These are phyloP conservation scores for Falco rusticolus DNA, from an alignment of 2,797 vertebrate genomes.

Conservation along the genomic window DNA sequence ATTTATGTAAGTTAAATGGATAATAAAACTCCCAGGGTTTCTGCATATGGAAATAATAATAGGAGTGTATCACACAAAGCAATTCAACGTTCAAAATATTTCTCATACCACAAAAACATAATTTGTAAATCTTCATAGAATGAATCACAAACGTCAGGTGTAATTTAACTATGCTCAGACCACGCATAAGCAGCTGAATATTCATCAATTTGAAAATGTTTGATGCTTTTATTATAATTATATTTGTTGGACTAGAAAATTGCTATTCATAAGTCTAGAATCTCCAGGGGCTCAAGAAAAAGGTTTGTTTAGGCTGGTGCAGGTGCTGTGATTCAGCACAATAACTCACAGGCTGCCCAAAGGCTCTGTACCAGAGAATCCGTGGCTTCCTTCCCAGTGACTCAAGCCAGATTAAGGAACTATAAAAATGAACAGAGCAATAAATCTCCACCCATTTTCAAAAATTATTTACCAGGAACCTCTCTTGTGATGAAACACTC, in stretches of 20 bases:
- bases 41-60: constrained; percentile 52
- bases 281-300: constrained; percentile 8
- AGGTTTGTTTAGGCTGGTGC: constrained; percentile 38
- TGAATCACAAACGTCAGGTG: constrained; percentile 9
- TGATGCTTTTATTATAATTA: not conserved
- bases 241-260: not conserved
- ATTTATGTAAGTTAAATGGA: constrained; percentile 29
- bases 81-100: constrained; percentile 7
- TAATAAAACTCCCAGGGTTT: constrained; percentile 18
- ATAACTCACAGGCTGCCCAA: not conserved
- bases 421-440: constrained; percentile 34
- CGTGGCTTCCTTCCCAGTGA: constrained; percentile 10
- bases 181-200: not conserved
- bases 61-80: not conserved
- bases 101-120: not conserved
- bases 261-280: not conserved
- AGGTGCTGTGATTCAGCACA: constrained; percentile 51
- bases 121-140: not conserved
- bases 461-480: constrained; percentile 32
- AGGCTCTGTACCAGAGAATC: constrained; percentile 7
- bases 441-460: not conserved
- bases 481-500: constrained; percentile 5
- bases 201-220: not conserved
- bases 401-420: constrained; percentile 35
- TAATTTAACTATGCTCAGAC: constrained; percentile 16